phyloP scores from a whole-genome alignment of 2,113 vertebrate genomes.

The Apodemus speciosus region DNA sequence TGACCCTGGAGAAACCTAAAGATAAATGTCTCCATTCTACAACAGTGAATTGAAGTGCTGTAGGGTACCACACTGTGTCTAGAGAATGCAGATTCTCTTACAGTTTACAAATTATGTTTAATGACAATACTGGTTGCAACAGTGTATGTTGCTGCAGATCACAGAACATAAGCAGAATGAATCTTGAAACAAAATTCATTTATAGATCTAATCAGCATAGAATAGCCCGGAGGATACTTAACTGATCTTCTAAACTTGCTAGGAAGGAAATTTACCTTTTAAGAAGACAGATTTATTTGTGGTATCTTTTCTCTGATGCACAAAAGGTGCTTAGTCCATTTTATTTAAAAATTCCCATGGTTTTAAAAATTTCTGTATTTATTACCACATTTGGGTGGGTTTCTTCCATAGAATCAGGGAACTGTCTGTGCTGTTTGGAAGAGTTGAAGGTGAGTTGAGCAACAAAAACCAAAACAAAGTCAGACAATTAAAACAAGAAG shows the following conservation, averaged over 20 bases:
- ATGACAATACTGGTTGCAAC: constrained; percentile 74
- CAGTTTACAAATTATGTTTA: constrained; percentile 80
- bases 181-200: constrained; percentile 60
- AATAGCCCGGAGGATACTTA: neutral
- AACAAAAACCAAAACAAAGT: neutral
- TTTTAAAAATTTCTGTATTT: neutral
- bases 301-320: constrained; percentile 43
- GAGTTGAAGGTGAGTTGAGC: neutral
- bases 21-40: constrained; percentile 81
- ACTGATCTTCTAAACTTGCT: constrained; percentile 68
- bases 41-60: constrained; percentile 79
- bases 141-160: constrained; percentile 44
- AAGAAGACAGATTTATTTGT: neutral
- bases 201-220: constrained; percentile 2
- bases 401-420: neutral
- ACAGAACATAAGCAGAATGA: neutral
- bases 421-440: neutral
- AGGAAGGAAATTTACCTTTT: constrained; percentile 60
- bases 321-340: neutral
- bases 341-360: neutral
- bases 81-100: constrained; percentile 77
- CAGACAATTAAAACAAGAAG: neutral
- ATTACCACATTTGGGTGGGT: neutral
- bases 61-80: constrained; percentile 76
- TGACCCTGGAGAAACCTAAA: constrained; percentile 74